These are phyloP conservation scores for Mayetiola destructor DNA, from an alignment of 2,888 invertebrate genomes.

Conservation along the genomic window DNA sequence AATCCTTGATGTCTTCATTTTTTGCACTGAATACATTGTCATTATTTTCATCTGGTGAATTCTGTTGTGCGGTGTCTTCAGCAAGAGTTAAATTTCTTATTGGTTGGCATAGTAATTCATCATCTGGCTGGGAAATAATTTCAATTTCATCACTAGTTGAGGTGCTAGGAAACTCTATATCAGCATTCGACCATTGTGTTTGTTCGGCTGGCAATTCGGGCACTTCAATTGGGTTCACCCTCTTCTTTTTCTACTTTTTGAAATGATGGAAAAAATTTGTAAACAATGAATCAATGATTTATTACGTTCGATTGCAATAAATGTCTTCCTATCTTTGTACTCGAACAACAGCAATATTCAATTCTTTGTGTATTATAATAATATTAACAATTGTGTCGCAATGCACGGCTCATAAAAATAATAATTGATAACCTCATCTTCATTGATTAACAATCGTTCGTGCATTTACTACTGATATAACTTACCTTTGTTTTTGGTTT, in stretches of 20 bases:
- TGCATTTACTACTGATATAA: not conserved
- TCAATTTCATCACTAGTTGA: constrained; percentile 20
- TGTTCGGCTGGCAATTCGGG: constrained; percentile 6
- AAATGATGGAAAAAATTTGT: not conserved
- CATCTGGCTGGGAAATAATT: constrained; percentile 14
- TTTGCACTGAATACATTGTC: not conserved
- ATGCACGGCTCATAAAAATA: no score
- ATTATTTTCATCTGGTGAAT: not conserved
- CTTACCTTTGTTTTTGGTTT: constrained; percentile 30
- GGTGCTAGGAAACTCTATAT: constrained; percentile 19
- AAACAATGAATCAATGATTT: not conserved
- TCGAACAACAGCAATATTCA: not conserved
- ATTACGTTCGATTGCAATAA: no score
- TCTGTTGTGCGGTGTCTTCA: not conserved
- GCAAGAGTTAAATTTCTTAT: not conserved
- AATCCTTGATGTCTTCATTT: not conserved
- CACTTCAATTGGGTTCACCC: constrained; percentile 12
- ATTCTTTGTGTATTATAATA: no score
- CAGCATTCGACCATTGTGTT: constrained; percentile 9
- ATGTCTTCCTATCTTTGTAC: no score
- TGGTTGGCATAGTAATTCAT: not conserved
- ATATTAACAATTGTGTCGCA: not conserved
- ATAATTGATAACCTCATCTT: no score
- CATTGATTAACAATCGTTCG: not conserved
- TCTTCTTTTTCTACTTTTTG: constrained; percentile 13